Conservation (phyloP, 2,888 invertebrate species). For the Altica lythri region DNA sequence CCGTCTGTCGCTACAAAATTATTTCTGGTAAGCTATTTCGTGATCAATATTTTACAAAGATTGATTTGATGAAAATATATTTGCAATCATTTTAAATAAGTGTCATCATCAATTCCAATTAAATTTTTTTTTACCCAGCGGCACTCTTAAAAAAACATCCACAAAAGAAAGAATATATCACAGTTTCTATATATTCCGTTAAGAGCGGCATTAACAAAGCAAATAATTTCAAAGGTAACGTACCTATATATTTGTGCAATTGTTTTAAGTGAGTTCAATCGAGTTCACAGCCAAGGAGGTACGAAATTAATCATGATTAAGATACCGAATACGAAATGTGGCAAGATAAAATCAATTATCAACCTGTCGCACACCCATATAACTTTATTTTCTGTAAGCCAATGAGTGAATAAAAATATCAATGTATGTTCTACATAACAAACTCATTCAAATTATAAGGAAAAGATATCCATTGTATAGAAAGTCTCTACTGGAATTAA, state of each 20-base stretch:
- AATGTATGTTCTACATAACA: too few species aligned
- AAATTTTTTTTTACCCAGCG: too few species aligned
- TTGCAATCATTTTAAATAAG: too few species aligned
- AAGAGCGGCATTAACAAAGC: conserved; percentile 31
- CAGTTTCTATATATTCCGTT: conserved; percentile 13
- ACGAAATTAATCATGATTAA: conserved; percentile 41
- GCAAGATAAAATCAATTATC: conserved; percentile 39
- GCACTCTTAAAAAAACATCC: neutral
- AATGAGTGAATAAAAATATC: too few species aligned
- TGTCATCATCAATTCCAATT: too few species aligned
- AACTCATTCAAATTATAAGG: too few species aligned
- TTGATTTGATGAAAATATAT: too few species aligned
- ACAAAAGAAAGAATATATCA: neutral
- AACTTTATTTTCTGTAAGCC: conserved; percentile 14
- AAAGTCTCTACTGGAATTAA: too few species aligned
- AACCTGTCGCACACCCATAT: conserved; percentile 29
- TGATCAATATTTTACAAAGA: too few species aligned
- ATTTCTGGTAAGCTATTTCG: too few species aligned
- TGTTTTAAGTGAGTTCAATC: conserved; percentile 36
- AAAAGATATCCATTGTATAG: too few species aligned
- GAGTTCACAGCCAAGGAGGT: conserved; percentile 31
- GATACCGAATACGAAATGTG: conserved; percentile 40
- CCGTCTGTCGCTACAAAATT: too few species aligned
- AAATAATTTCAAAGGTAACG: conserved; percentile 34
- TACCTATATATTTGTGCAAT: conserved; percentile 41